Evolutionary conservation across 2,888 invertebrate species (phyloP).

Genomic region (Plebejus melissa): DNA sequence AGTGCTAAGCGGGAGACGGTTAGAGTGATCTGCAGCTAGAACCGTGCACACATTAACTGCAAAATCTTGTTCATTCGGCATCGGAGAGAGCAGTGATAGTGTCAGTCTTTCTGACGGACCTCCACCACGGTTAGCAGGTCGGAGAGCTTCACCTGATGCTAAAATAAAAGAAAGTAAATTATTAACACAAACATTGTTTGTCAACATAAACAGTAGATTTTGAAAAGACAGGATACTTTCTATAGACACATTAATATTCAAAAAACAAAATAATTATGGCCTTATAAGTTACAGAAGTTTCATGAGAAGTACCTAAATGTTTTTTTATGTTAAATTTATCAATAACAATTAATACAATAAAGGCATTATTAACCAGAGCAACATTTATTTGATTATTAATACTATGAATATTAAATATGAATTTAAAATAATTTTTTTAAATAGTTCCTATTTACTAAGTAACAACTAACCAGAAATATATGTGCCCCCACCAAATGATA

Average conservation of each 20-base stretch:
- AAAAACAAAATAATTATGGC: no score
- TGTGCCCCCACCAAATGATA: constrained; percentile 66
- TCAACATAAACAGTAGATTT: constrained; percentile 29
- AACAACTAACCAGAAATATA: constrained; percentile 61
- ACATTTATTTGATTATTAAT: no score
- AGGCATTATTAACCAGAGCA: no score
- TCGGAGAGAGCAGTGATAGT: constrained; percentile 94
- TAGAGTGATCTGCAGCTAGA: constrained; percentile 95
- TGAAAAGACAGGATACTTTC: background rate
- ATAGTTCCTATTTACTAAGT: constrained; percentile 2
- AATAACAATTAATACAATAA: no score
- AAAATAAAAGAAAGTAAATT: constrained; percentile 35
- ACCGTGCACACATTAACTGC: constrained; percentile 98
- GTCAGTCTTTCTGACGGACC: constrained; percentile 87
- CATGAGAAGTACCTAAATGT: no score
- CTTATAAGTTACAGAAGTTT: no score
- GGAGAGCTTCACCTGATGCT: constrained; percentile 68
- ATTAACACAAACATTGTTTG: constrained; percentile 28
- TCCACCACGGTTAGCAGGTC: constrained; percentile 51
- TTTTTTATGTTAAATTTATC: no score
- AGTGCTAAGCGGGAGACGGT: constrained; percentile 90
- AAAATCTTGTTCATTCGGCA: constrained; percentile 99
- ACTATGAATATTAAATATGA: no score
- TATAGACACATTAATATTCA: no score
- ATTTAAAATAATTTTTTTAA: no score